Conservation (phyloP, 2,113 vertebrate species). For the Anthoscopus minutus region DNA sequence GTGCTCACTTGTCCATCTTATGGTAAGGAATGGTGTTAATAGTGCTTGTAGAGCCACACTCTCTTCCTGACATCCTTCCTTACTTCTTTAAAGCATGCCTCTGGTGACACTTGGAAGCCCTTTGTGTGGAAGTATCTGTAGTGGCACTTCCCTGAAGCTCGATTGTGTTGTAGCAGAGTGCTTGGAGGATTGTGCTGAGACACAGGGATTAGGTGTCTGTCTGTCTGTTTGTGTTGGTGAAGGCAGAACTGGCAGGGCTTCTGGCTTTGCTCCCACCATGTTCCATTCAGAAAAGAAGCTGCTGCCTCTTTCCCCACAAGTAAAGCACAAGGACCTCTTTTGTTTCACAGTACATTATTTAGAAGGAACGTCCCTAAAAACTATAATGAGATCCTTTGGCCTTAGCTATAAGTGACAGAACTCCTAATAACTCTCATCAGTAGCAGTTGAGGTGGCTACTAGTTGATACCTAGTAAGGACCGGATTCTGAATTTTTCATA, state of each 20-base stretch:
- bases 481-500: neutral
- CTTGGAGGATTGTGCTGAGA: neutral
- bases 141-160: neutral
- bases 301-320: neutral
- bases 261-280: neutral
- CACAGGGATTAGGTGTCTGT: neutral
- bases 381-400: neutral
- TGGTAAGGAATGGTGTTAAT: neutral
- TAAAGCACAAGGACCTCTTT: neutral
- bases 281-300: neutral
- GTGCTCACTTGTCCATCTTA: neutral
- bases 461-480: neutral
- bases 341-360: neutral
- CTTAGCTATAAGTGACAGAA: neutral
- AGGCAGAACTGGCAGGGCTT: neutral
- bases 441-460: neutral
- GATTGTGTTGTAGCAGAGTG: neutral
- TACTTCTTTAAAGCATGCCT: neutral
- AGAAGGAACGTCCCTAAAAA: neutral
- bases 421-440: neutral
- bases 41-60: fast-evolving
- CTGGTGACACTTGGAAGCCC: neutral
- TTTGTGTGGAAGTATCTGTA: neutral
- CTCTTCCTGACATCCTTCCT: neutral
- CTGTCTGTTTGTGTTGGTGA: neutral